Base-by-base conservation (phyloP, 1,140 invertebrate genomes). In the Cecropterus lyciades region DNA sequence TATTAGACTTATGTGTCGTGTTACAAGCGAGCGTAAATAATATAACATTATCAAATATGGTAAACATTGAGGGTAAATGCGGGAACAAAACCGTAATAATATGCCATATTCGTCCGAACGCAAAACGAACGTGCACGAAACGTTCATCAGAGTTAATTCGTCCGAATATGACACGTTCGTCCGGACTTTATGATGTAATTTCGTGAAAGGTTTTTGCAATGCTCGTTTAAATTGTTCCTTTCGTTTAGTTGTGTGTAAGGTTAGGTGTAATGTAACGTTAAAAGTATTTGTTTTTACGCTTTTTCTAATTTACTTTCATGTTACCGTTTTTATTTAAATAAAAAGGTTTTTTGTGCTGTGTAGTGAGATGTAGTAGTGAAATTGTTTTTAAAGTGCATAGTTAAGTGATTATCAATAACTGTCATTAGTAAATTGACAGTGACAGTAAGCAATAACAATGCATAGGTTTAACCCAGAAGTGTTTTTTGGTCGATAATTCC, bases 401-500 rank as follows among this genome's bases (percentile, higher is more conserved):
- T n/a, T n/a, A 4, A 33, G 30, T 8, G 30, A 33, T 33, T 0
- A 9, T 33, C 9, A 10, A 33, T 24, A 24, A 10, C 3, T 9
- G 15, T 45, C 14, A 45, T 9, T 14, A n/a, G 43, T 16, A 15
- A 13, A 60, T 16, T 48, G 43, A 48, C 56, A 60, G 57, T 60
- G 57, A 48, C 40, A 48, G 11, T 43, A 17, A 33, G 3, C 20
- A 17, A 46, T 15, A 48, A 60, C 45, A 48, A 48, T 60, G 57
- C 43, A 40, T 60, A 37, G 43, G 14, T 15, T 37, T 20, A 49
- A 33, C 17, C 24, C 20, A 51, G 48, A 51, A 27, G 45, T 11
- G 57, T 60, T 59, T 24, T 59, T 46, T 48, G 10, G 27, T 15
- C 15, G 43, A 33, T 48, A 57, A 57, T 60, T 33, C n/a, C 10